Percentiles rank a stretch among this genome's conserved stretches.
phyloP scores from a whole-genome alignment of 2,797 vertebrate species.

The Podarcis siculus region DNA sequence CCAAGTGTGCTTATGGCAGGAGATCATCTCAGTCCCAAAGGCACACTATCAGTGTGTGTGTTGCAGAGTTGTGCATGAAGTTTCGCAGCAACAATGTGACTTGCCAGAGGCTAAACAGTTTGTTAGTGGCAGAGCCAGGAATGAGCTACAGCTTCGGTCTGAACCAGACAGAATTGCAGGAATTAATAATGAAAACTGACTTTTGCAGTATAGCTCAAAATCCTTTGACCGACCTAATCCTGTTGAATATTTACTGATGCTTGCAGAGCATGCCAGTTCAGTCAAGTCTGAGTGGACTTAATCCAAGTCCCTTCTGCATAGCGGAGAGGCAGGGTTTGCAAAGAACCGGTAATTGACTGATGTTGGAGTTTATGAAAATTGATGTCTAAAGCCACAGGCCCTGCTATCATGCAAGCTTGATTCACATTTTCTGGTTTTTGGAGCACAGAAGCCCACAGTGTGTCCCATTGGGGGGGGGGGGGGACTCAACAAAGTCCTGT shows the following conservation, averaged over 20 bases:
- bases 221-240: not conserved
- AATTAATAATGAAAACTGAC: not conserved
- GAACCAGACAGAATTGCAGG: not conserved
- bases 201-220: not conserved
- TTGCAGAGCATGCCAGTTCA: conserved; percentile 8
- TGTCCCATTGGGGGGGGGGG: not conserved
- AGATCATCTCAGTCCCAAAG: not conserved
- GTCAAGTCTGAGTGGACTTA: conserved; percentile 10
- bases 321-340: not conserved
- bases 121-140: not conserved
- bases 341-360: not conserved
- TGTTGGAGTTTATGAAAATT: conserved; percentile 3
- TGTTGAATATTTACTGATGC: conserved; percentile 24
- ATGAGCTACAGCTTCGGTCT: not conserved
- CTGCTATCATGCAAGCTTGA: not conserved
- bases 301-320: not conserved
- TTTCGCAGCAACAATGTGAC: not conserved
- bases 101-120: not conserved
- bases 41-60: not conserved
- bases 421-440: conserved; percentile 18
- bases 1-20: not conserved
- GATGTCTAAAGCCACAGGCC: conserved; percentile 9
- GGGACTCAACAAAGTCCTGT: not conserved
- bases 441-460: not conserved
- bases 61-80: not conserved